A percentile compares a stretch with the other conserved stretches of the same genome.
Evolutionary conservation across 1,140 invertebrate species (phyloP).

Genomic region (Hermetia illucens): DNA sequence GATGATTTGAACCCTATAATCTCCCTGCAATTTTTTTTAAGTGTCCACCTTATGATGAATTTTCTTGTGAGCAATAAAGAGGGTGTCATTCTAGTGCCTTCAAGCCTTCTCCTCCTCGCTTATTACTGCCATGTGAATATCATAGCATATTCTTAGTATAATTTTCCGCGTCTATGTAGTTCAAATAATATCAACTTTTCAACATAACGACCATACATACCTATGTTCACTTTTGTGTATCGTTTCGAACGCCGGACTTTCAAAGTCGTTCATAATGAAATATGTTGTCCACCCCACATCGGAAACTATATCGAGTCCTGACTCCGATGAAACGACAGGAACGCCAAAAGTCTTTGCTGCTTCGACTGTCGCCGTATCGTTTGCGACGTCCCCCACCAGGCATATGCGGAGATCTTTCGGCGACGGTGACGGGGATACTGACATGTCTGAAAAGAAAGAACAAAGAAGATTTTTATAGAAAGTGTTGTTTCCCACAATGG

Average conservation of each 20-base stretch:
- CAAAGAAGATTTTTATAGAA: neutral
- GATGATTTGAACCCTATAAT: no score
- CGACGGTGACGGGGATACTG: slow-evolving; percentile 16
- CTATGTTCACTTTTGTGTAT: slow-evolving; percentile 49
- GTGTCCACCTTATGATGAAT: no score
- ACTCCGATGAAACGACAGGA: slow-evolving; percentile 45
- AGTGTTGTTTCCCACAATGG: no score
- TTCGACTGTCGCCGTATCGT: slow-evolving; percentile 35
- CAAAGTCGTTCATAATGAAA: slow-evolving; percentile 56
- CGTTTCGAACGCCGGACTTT: slow-evolving; percentile 45
- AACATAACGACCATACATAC: slow-evolving; percentile 28
- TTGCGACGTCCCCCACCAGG: slow-evolving; percentile 38
- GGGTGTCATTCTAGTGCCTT: no score
- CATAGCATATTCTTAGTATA: no score
- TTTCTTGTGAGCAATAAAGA: no score
- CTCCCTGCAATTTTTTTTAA: no score
- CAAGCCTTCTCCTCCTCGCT: no score
- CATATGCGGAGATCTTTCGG: slow-evolving; percentile 38
- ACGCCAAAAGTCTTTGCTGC: slow-evolving; percentile 47
- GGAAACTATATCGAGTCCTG: slow-evolving; percentile 40
- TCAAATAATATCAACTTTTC: no score
- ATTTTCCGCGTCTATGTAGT: no score
- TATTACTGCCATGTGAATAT: no score
- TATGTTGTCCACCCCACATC: slow-evolving; percentile 47
- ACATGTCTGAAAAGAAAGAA: slow-evolving; percentile 18